Conservation (phyloP, 2,888 invertebrate genomes). For the Diplazon laetatorius region DNA sequence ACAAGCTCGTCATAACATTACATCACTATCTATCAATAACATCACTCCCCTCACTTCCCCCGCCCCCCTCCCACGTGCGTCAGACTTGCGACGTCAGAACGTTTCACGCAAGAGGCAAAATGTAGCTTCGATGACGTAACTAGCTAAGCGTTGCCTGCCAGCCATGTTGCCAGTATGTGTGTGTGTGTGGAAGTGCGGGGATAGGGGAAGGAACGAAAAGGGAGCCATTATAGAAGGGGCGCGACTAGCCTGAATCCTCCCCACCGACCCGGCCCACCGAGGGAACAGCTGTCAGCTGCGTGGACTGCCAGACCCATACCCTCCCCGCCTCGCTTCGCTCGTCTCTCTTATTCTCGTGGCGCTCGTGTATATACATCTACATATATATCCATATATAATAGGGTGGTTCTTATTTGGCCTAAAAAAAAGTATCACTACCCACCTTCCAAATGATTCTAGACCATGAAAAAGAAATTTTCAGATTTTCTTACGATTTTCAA, state of each 20-base stretch:
- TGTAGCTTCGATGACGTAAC: slow-evolving; percentile 65
- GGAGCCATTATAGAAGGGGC: slow-evolving; percentile 83
- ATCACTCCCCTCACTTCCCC: slow-evolving; percentile 29
- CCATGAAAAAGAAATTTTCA: too few species aligned
- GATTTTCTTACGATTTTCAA: too few species aligned
- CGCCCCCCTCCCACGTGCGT: too few species aligned
- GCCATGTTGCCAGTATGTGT: slow-evolving; percentile 77
- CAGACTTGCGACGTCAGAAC: slow-evolving; percentile 54
- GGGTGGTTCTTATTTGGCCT: too few species aligned
- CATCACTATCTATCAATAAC: slow-evolving; percentile 29
- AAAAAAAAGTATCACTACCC: too few species aligned
- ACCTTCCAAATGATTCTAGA: too few species aligned
- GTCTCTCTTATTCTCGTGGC: slow-evolving; percentile 40
- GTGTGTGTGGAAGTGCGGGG: slow-evolving; percentile 69
- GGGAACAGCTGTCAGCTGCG: slow-evolving; percentile 82
- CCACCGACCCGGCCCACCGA: slow-evolving; percentile 82
- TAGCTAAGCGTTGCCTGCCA: slow-evolving; percentile 70
- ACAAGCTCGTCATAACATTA: background rate
- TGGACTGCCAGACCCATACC: slow-evolving; percentile 75
- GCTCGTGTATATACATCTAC: too few species aligned
- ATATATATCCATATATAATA: too few species aligned
- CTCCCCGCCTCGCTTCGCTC: slow-evolving; percentile 69
- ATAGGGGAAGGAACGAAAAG: slow-evolving; percentile 82
- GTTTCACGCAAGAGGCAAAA: slow-evolving; percentile 45
- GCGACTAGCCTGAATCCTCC: slow-evolving; percentile 83